Percentiles rank a stretch among this genome's conserved stretches.
Evolutionary conservation across 2,888 invertebrate genomes (phyloP).

Genomic region (Camponotus fellah): DNA sequence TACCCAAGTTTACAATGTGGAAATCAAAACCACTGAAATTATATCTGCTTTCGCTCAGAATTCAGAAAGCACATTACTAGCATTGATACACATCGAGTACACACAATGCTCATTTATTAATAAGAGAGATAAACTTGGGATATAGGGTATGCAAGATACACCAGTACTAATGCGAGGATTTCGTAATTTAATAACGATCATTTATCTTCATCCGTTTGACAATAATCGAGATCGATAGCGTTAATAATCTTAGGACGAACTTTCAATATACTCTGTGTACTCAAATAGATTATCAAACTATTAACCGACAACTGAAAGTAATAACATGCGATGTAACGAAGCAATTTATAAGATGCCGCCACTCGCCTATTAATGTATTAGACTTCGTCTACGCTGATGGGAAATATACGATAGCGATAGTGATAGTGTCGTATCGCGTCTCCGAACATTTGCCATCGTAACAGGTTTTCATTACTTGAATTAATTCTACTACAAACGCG

Average conservation of each 20-base stretch:
- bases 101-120: background rate
- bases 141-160: background rate
- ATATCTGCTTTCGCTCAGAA: background rate
- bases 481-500: slow-evolving; percentile 47
- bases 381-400: slow-evolving; percentile 36
- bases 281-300: slow-evolving; percentile 36
- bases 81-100: background rate
- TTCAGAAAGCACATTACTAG: no score
- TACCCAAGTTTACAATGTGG: background rate
- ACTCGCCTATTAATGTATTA: slow-evolving; percentile 34
- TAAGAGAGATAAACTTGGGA: background rate
- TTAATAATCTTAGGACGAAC: slow-evolving; percentile 23
- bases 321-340: slow-evolving; percentile 38
- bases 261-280: slow-evolving; percentile 20
- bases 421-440: slow-evolving; percentile 33
- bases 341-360: slow-evolving; percentile 40
- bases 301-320: slow-evolving; percentile 40
- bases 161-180: background rate
- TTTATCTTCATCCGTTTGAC: slow-evolving; percentile 27
- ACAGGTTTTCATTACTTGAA: slow-evolving; percentile 58
- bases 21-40: background rate
- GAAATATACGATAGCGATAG: slow-evolving; percentile 37
- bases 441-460: slow-evolving; percentile 37
- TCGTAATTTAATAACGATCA: slow-evolving; percentile 15
- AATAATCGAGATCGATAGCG: slow-evolving; percentile 25